Evolutionary conservation across 2,888 invertebrate genomes (phyloP).

Genomic region (Drosophila subquinaria): DNA sequence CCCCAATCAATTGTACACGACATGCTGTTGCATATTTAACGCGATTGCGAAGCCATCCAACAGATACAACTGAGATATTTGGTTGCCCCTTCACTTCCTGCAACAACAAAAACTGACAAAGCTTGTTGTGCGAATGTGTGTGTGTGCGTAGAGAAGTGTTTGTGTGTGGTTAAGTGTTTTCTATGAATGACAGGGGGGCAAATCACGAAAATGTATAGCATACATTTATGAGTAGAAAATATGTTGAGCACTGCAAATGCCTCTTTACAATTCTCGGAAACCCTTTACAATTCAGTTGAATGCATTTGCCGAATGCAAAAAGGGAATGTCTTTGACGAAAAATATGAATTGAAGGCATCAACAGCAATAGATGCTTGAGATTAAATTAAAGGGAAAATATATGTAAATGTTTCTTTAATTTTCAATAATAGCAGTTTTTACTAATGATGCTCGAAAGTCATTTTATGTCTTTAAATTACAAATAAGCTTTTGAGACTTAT

Average conservation of each 20-base stretch:
- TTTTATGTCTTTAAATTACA: too few relatives aligned
- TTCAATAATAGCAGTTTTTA: too few relatives aligned
- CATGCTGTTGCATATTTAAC: conserved; percentile 80
- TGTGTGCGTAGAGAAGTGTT: not conserved
- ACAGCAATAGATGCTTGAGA: not conserved
- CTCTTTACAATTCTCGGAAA: conserved; percentile 11
- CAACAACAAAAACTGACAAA: not conserved
- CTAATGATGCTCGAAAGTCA: too few relatives aligned
- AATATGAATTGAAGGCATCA: conserved; percentile 9
- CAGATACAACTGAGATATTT: conserved; percentile 37
- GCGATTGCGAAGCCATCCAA: conserved; percentile 70
- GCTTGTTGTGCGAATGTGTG: not conserved
- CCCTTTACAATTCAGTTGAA: conserved; percentile 18
- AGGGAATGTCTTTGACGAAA: not conserved
- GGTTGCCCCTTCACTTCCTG: conserved; percentile 4
- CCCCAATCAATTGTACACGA: conserved; percentile 44
- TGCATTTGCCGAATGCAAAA: conserved; percentile 15
- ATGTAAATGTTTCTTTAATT: too few relatives aligned
- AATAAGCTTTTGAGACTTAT: too few relatives aligned
- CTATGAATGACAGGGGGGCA: conserved; percentile 26
- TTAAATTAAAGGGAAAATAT: too few relatives aligned
- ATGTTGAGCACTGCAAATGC: not conserved
- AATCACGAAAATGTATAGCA: conserved; percentile 48
- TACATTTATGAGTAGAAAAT: conserved; percentile 18
- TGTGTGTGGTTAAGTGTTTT: conserved; percentile 17